These are phyloP conservation scores for Lagopus leucura DNA, from an alignment of 2,113 vertebrate species.

Conservation along the genomic window DNA sequence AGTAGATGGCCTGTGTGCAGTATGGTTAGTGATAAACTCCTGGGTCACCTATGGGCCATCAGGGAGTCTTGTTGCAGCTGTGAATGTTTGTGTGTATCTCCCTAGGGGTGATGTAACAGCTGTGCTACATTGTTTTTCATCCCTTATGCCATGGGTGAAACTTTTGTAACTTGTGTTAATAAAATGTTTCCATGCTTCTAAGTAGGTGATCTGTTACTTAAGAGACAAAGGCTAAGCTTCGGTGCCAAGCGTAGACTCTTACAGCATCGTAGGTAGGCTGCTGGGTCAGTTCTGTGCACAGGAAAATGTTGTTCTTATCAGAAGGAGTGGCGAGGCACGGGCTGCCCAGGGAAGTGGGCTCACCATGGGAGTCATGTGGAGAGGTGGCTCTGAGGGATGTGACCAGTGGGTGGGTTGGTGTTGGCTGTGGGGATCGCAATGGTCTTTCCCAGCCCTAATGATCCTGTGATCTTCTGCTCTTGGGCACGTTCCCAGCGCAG, in stretches of 20 bases:
- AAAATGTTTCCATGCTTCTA: not conserved
- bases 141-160: not conserved
- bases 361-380: no score
- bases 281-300: not conserved
- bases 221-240: not conserved
- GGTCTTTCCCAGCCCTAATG: no score
- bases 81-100: not conserved
- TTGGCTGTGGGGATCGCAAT: no score
- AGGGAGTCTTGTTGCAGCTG: not conserved
- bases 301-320: no score
- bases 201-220: not conserved
- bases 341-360: no score
- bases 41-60: not conserved
- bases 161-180: not conserved
- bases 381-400: no score
- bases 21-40: not conserved
- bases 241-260: not conserved
- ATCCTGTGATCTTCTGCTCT: not conserved
- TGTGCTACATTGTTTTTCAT: accelerated
- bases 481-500: not conserved
- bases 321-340: no score
- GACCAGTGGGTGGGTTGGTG: no score
- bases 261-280: not conserved
- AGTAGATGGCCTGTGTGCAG: not conserved
- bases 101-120: not conserved